Base-by-base conservation (phyloP, 2,888 invertebrate genomes). In the Lasioglossum vierecki region DNA sequence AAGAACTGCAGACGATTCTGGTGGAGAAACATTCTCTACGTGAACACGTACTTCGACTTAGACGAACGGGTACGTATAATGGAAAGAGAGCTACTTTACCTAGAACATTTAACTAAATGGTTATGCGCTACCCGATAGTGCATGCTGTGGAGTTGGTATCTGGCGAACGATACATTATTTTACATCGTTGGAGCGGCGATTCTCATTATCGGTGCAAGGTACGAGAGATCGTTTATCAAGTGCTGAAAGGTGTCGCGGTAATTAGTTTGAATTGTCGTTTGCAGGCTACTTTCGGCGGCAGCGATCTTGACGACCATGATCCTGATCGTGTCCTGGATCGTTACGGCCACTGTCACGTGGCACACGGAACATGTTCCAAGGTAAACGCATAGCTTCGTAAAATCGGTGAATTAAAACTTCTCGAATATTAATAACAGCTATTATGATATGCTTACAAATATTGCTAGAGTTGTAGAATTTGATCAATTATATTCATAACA, bases 21-120 rank as follows among this genome's bases (percentile, higher is more conserved):
- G 98, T 98, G 98, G 98, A 96, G 98, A 83, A 98, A 98, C 92
- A 96, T 97, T n/a, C 95, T 98, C 26, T 98, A 98, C 93, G 97
- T 98, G 92, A 98, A 98, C 94, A 98, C 98, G 92, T 96, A 97
- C 93, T 98, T 96, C 93, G 97, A 63, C 6, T 26, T 57, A 18
- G 60, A 66, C 1, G 81, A 84, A 57, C 71, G 73, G 18, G 71
- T 79, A 35, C 71, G 75, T 44, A 60, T 13, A 11, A 4, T 15
- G 15, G 22, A 15, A 26, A 15, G 11, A 39, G 13, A n/a, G 13
- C 2, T 44, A 44, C 15, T 18, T 57, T 4, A 9, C 18, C 15
- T 15, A 1, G 3, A 4, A 26, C 8, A n/a, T 3, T 26, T 6
- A 35, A 4, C 15, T 49, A 35, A 41, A 44, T 30, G 57, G 30